Percentiles rank a stretch among this genome's conserved stretches.
Evolutionary conservation across 1,140 invertebrate species (phyloP).

Genomic region (Caenorhabditis remanei): DNA sequence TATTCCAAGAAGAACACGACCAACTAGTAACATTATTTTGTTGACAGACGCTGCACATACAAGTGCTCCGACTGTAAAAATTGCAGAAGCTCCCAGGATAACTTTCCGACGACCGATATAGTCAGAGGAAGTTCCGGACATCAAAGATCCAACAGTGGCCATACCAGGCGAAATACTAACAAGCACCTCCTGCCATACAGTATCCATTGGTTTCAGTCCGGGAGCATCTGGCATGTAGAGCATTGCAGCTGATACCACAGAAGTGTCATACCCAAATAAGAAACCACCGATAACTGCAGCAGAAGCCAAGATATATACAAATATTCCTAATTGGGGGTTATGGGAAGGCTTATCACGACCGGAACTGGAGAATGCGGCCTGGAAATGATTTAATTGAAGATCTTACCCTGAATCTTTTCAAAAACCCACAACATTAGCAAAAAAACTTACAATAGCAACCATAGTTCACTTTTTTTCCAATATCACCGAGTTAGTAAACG

Average conservation of each 20-base stretch:
- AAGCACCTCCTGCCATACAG: conserved; percentile 65
- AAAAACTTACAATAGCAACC: conserved; percentile 30
- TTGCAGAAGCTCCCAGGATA: conserved; percentile 81
- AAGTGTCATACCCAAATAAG: conserved; percentile 84
- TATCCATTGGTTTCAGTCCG: conserved; percentile 67
- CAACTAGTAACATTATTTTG: conserved; percentile 80
- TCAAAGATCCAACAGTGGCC: conserved; percentile 81
- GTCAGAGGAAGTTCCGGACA: conserved; percentile 79
- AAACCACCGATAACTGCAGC: conserved; percentile 80
- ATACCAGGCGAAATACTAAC: conserved; percentile 76
- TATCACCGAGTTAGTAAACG: background rate
- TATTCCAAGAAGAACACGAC: conserved; percentile 81
- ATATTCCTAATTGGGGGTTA: background rate
- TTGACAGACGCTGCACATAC: conserved; percentile 81
- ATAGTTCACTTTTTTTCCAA: background rate
- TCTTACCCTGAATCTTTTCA: background rate
- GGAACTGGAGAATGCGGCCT: conserved; percentile 13
- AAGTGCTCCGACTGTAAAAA: conserved; percentile 81
- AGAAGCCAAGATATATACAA: conserved; percentile 14
- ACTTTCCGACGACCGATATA: conserved; percentile 81
- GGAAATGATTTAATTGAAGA: background rate
- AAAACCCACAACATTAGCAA: too few relatives aligned
- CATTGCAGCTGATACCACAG: conserved; percentile 83
- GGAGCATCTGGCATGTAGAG: conserved; percentile 78
- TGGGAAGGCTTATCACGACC: background rate